Evolutionary conservation across 2,113 vertebrate species (phyloP).

Genomic region (Ahaetulla prasina): DNA sequence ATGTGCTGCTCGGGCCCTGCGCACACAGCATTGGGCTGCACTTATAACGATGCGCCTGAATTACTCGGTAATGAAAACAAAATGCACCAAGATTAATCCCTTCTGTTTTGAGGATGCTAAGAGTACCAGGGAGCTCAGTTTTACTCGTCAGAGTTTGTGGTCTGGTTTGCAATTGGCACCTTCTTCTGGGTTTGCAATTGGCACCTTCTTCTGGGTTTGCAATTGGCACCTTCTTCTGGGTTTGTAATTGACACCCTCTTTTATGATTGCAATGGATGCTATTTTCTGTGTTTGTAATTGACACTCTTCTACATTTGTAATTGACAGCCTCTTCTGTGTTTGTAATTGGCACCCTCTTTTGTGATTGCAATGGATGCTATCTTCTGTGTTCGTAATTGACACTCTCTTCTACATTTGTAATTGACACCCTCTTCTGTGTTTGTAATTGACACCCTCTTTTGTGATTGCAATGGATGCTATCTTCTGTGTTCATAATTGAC

Average conservation of each 20-base stretch:
- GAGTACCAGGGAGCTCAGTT: not conserved
- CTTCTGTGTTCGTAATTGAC: too few species aligned
- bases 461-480: not conserved
- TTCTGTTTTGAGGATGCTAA: not conserved
- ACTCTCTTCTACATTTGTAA: too few species aligned
- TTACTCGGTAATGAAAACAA: slow-evolving; percentile 12
- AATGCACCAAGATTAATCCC: not conserved
- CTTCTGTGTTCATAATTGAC: not conserved
- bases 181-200: not conserved
- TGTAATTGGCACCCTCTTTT: not conserved
- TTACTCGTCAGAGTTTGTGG: not conserved
- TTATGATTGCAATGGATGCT: not conserved
- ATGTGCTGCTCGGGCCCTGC: not conserved
- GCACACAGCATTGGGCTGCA: rapidly evolving
- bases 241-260: too few species aligned
- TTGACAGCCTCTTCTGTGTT: not conserved
- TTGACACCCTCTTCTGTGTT: too few species aligned
- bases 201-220: not conserved
- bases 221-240: too few species aligned
- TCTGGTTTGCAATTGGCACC: not conserved
- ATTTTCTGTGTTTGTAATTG: not conserved
- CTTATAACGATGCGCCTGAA: not conserved
- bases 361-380: not conserved
- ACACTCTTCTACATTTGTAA: not conserved
- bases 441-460: not conserved